These are phyloP conservation scores for Apis laboriosa DNA, from an alignment of 1,140 invertebrate genomes.

Conservation along the genomic window DNA sequence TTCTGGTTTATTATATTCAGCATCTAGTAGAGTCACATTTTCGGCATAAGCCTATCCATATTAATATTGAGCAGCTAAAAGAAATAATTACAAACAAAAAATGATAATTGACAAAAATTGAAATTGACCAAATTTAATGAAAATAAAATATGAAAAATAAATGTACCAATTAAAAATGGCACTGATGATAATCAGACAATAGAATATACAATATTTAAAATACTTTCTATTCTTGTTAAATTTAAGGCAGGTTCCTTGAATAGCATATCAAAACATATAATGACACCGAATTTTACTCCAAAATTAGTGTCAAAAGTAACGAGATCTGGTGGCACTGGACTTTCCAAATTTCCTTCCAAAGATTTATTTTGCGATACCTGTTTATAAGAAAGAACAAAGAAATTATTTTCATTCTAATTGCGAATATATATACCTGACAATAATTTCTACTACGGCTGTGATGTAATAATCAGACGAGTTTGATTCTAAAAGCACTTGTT, in stretches of 20 bases:
- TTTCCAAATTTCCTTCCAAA: slow-evolving; percentile 82
- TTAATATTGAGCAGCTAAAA: slow-evolving; percentile 81
- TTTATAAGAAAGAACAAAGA: neutral
- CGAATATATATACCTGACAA: slow-evolving; percentile 75
- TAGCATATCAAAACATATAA: slow-evolving; percentile 90
- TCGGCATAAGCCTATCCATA: slow-evolving; percentile 81
- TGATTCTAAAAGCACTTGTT: slow-evolving; percentile 13
- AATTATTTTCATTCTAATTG: too few relatives aligned
- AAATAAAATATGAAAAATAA: too few relatives aligned
- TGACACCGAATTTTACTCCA: slow-evolving; percentile 88
- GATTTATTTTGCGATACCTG: slow-evolving; percentile 88
- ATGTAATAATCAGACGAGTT: slow-evolving; percentile 27
- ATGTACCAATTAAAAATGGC: slow-evolving; percentile 84
- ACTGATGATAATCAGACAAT: slow-evolving; percentile 88
- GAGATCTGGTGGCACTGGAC: slow-evolving; percentile 79
- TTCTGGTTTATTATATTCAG: slow-evolving; percentile 81
- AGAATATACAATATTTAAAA: slow-evolving; percentile 87
- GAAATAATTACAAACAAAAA: neutral
- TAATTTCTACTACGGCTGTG: slow-evolving; percentile 71
- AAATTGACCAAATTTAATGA: neutral
- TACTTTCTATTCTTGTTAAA: slow-evolving; percentile 80
- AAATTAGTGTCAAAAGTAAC: slow-evolving; percentile 89
- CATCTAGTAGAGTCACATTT: slow-evolving; percentile 82
- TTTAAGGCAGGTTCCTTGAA: slow-evolving; percentile 83
- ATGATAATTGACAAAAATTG: neutral